Base-by-base conservation (phyloP, 2,888 invertebrate genomes). In the Epistrophe eligans region DNA sequence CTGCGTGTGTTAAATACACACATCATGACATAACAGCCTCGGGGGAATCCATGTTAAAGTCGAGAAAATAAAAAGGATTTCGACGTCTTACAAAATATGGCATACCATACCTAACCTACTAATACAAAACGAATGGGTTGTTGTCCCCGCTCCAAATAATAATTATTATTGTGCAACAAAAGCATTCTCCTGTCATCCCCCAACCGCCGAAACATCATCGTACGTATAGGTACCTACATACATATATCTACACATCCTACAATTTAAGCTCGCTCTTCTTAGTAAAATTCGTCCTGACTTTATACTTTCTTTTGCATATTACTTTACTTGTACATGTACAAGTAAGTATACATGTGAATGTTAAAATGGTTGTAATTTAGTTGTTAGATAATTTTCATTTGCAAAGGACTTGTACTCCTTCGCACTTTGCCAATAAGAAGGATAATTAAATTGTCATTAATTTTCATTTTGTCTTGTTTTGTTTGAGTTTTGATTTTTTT, bases 381-480 rank as follows among this genome's bases (percentile, higher is more conserved):
- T 87, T 83, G 82, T 87, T 79, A 87, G 82, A 87, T 83, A 76
- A 79, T 87, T 87, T 87, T 71, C 76, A 79, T 87, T 87, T 87
- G 81, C 43, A 50, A 72, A 62, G 77, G 67, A 57, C 40, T 57
- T 62, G 74, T 57, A 77, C 76, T 82, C 79, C 67, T 87, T 79
- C 55, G 74, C 50, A 67, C 82, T 70, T 70, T 70, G 70, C 52
- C 79, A 87, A 87, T 82, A 87, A 82, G 82, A 76, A 82, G 82
- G 82, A 87, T 82, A 87, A 87, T 87, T 87, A 87, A 87, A 87
- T 83, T 87, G 79, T 83, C 79, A 76, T 87, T 87, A 83, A 87
- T 87, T 87, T 87, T 87, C 79, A 87, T 87, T 82, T 82, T 82
- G 62, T 76, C 70, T 70, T 73, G 80, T 72, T 80, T 72, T 80